Percentiles rank a stretch among this genome's conserved stretches.
Evolutionary conservation across 2,797 vertebrate species (phyloP).

Genomic region (Holocentrus rufus): DNA sequence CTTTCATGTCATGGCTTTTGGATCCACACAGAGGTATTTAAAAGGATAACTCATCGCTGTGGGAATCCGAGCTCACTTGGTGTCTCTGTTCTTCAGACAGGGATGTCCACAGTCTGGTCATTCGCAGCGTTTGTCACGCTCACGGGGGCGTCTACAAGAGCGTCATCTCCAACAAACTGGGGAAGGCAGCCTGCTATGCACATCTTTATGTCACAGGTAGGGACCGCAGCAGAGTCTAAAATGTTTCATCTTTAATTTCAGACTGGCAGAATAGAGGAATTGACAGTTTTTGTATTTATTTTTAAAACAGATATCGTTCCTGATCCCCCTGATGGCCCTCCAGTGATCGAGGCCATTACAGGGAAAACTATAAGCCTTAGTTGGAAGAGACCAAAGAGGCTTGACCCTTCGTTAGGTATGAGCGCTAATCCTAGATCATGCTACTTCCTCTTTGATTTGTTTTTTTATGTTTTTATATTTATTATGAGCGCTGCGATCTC

Average conservation of each 20-base stretch:
- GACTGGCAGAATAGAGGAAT: not conserved
- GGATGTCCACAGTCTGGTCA: constrained; percentile 92
- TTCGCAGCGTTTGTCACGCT: constrained; percentile 84
- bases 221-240: constrained; percentile 1
- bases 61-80: constrained; percentile 29
- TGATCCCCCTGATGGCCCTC: constrained; percentile 89
- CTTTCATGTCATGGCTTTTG: no score
- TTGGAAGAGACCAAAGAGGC: constrained; percentile 91
- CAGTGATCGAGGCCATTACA: constrained; percentile 86
- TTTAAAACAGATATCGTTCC: constrained; percentile 88
- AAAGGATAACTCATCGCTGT: not conserved
- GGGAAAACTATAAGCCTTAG: constrained; percentile 88
- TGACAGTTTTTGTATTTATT: not conserved
- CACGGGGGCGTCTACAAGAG: constrained; percentile 97
- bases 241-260: not conserved
- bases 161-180: constrained; percentile 94
- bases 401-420: constrained; percentile 89
- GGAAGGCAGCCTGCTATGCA: constrained; percentile 95
- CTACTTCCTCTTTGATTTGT: no score
- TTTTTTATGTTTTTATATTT: not conserved
- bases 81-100: constrained; percentile 85
- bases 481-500: no score
- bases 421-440: not conserved
- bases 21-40: no score
- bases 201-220: constrained; percentile 95